Evolutionary conservation across 2,113 vertebrate genomes (phyloP), one percentile per base, ranked within the genome.

Genomic region (Neomonachus schauinslandi): DNA sequence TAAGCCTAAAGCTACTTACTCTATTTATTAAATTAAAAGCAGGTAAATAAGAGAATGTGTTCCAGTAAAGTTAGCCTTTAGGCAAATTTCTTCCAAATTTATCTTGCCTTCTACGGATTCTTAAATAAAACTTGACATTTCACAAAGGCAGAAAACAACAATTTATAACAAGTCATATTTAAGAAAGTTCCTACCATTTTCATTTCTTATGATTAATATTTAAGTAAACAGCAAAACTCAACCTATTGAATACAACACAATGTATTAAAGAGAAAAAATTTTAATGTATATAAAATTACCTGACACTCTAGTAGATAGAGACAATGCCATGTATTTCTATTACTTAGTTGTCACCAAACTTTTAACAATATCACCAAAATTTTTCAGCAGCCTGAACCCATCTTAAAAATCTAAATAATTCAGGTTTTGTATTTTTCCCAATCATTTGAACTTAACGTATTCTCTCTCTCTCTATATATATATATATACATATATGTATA

Each of bases 81-180:
- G 24, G 76, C 13, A 96, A 96, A 94, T 91, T 80, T 82, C 42
- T 92, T 95, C 19, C 84, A 69, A 92, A 76, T 83, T 33, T 94
- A 22, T 59, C 42, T 80, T 94, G 21, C 49, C 13, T 94, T 76
- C 12, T 90, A 33, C 42, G n/a, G 36, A 57, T 90, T 94, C 53
- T 90, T 89, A 96, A 96, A 87, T 95, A 79, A 92, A 93, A 80
- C 1, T 39, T 80, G 67, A 55, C 12, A 31, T 51, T 86, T 46
- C 42, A 82, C n/a, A 80, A 77, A 71, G 14, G 11, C 14, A 82
- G 28, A 72, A 92, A 74, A 83, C 21, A 36, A 83, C 3, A 33
- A 76, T 19, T 69, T 72, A 90, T 53, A 82, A 53, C 3, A 92
- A 95, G 76, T 96, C 6, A 71, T 42, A 95, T 57, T 91, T 95